Evolutionary conservation across 2,888 invertebrate genomes (phyloP).

Genomic region (Amorpha juglandis): DNA sequence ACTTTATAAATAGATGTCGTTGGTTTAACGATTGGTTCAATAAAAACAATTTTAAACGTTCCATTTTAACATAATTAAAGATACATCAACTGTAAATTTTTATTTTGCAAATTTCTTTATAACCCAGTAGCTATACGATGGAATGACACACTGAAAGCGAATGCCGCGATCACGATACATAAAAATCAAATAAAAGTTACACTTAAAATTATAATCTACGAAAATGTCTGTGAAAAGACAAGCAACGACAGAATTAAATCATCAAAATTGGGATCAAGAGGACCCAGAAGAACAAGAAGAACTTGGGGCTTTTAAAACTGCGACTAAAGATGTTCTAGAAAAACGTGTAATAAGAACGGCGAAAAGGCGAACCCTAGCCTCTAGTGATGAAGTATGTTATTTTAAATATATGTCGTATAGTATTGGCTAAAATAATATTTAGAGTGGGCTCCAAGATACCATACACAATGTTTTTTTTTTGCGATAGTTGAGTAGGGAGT

Average conservation of each 20-base stretch:
- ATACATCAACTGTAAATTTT: neutral
- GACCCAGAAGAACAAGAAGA: slow-evolving; percentile 87
- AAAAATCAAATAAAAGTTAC: neutral
- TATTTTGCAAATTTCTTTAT: neutral
- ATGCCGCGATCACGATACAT: neutral
- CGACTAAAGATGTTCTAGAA: slow-evolving; percentile 87
- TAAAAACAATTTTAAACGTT: too few relatives aligned
- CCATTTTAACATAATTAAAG: too few relatives aligned
- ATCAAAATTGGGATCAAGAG: slow-evolving; percentile 93
- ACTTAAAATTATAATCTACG: slow-evolving; percentile 10
- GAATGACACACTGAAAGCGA: slow-evolving; percentile 6
- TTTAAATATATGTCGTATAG: neutral
- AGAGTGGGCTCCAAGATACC: too few relatives aligned
- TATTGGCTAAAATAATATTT: too few relatives aligned
- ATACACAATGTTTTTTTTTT: too few relatives aligned
- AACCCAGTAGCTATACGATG: neutral
- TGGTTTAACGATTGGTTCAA: too few relatives aligned
- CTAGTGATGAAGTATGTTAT: slow-evolving; percentile 56
- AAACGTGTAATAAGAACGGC: slow-evolving; percentile 92
- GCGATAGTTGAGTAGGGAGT: too few relatives aligned
- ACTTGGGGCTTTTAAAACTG: slow-evolving; percentile 88
- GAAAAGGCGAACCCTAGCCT: slow-evolving; percentile 82
- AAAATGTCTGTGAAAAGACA: slow-evolving; percentile 89
- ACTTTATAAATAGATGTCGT: too few relatives aligned
- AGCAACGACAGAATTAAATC: slow-evolving; percentile 90